Evolutionary conservation across 2,797 vertebrate genomes (phyloP), one percentile per base, ranked within the genome.

Genomic region (Anableps anableps): DNA sequence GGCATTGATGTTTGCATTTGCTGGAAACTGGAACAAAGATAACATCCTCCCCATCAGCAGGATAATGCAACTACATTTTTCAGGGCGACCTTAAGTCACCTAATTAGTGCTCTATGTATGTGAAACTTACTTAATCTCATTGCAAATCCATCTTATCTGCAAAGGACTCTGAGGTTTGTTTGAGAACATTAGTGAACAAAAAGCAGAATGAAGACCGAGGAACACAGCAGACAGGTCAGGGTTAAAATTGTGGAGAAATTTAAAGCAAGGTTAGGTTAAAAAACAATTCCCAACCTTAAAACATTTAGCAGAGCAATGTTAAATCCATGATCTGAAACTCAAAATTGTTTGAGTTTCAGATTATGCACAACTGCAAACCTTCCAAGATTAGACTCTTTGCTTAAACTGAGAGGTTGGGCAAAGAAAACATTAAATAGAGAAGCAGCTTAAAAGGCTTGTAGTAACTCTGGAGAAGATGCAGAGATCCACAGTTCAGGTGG

Each of bases 41-140:
- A 26, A 85, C 29, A 66, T 83, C 62, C 19, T 75, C 19, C 72
- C 4, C 45, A 48, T 81, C 75, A 79, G 77, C 38, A 72, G 53
- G 64, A 68, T 82, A 77, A 83, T 76, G 29, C 50, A 74, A 55
- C 75, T 78, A 55, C 60, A 26, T 50, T 81, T 75, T 83, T 83
- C 43, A 78, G 51, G 51, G 21, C 19, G 21, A 51, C 53, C 26
- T 14, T 14, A 58, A 58, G 53, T 58, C 53, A 1, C 53, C 29
- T 58, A 16, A 14, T 58, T 58, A 16, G 55, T 29, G 29, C 23
- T 55, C 53, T 11, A n/a, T n/a, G 4, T 6, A 29, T 60, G 29
- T 34, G n/a, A n/a, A n/a, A n/a, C n/a, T 29, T 17, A 16, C 29
- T 17, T 60, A 31, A 60, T 60, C 29, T 60, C 2, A 11, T 5